Evolutionary conservation across 2,888 invertebrate genomes (phyloP).

Genomic region (Ormyrus labotus): DNA sequence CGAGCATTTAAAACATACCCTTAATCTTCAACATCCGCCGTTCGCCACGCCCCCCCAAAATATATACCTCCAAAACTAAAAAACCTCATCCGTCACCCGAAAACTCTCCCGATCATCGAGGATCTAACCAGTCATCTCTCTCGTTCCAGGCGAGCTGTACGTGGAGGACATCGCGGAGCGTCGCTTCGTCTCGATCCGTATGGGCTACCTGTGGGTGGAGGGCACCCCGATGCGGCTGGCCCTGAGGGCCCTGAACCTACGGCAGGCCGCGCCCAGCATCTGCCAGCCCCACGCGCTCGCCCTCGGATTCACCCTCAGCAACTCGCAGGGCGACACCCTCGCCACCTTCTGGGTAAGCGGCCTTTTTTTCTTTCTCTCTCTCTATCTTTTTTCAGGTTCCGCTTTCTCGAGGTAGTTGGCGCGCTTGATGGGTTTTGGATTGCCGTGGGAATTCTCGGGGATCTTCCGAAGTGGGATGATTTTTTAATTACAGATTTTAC

Average conservation of each 20-base stretch:
- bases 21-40: too few relatives aligned
- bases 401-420: neutral
- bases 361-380: neutral
- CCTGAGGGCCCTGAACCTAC: constrained; percentile 72
- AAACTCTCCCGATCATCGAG: too few relatives aligned
- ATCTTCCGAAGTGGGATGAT: too few relatives aligned
- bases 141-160: constrained; percentile 70
- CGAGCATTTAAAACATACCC: too few relatives aligned
- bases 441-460: too few relatives aligned
- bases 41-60: too few relatives aligned
- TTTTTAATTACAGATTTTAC: too few relatives aligned
- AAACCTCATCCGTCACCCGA: too few relatives aligned
- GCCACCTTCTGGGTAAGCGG: constrained; percentile 73
- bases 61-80: too few relatives aligned
- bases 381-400: neutral
- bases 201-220: constrained; percentile 75
- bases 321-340: constrained; percentile 69
- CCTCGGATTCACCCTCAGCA: constrained; percentile 72
- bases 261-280: constrained; percentile 70
- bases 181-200: constrained; percentile 71
- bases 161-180: constrained; percentile 72
- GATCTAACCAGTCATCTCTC: neutral
- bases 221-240: constrained; percentile 72
- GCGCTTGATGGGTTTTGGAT: too few relatives aligned
- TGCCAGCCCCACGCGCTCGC: constrained; percentile 72